Evolutionary conservation across 2,888 invertebrate species (phyloP).

Genomic region (Hyposoter didymator): DNA sequence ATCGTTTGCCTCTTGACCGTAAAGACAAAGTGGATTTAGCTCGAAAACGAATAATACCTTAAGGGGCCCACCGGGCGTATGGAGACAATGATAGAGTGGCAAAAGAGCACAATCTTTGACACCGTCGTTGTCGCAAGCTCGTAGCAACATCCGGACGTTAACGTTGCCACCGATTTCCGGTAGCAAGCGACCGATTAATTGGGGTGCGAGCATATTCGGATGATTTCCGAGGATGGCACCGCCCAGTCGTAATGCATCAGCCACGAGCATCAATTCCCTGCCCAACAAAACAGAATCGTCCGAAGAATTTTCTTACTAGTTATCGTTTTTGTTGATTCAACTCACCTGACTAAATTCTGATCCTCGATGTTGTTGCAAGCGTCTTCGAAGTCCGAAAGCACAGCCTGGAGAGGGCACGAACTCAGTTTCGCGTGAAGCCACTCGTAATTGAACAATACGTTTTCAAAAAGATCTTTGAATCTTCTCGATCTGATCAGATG

Average conservation of each 20-base stretch:
- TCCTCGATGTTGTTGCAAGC: slow-evolving; percentile 92
- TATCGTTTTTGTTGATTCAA: not conserved
- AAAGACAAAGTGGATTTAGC: not conserved
- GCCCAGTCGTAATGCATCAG: slow-evolving; percentile 96
- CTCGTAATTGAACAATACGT: slow-evolving; percentile 98
- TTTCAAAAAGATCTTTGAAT: slow-evolving; percentile 94
- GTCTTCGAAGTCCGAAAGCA: slow-evolving; percentile 98
- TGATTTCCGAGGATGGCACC: slow-evolving; percentile 96
- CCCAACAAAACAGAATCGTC: not conserved
- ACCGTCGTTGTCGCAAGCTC: slow-evolving; percentile 96
- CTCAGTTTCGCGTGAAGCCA: slow-evolving; percentile 98
- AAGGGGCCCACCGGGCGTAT: slow-evolving; percentile 99
- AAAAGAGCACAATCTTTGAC: slow-evolving; percentile 95
- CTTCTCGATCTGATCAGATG: slow-evolving; percentile 96
- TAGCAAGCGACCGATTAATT: slow-evolving; percentile 95
- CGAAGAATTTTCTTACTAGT: not conserved
- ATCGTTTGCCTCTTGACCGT: not conserved
- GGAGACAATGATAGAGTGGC: slow-evolving; percentile 97
- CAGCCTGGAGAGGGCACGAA: slow-evolving; percentile 97
- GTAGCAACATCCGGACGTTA: slow-evolving; percentile 93
- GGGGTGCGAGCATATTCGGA: slow-evolving; percentile 98
- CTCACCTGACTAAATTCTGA: slow-evolving; percentile 91
- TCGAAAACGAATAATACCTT: slow-evolving; percentile 87
- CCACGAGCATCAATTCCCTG: slow-evolving; percentile 95
- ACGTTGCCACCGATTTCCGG: slow-evolving; percentile 94